Base-by-base conservation (phyloP, 2,888 invertebrate genomes). In the Pristionchus maxplancki region DNA sequence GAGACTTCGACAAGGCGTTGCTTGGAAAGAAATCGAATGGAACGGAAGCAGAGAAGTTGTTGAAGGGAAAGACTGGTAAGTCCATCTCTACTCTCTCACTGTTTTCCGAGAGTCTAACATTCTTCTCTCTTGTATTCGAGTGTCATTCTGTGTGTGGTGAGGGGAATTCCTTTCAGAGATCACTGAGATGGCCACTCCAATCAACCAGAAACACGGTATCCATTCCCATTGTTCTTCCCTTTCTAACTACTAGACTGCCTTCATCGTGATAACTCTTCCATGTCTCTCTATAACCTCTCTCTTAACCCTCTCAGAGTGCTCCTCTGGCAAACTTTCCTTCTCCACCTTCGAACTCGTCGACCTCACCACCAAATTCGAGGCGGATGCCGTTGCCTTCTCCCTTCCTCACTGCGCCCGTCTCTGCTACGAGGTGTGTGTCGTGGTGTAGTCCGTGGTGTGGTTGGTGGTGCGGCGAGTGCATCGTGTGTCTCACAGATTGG, bases 401-500 rank as follows among this genome's bases (percentile, higher is more conserved):
- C 85, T 94, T 58, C 91, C 92, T 34, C 93, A 93, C 81, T 94
- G 94, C 90, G 94, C 93, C 44, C 90, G 91, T 71, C 90, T 92
- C 87, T 94, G 94, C 89, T 93, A 90, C 87, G 93, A 93, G 89
- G 91, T 93, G 78, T 87, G 62, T 44, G 53, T 83, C 17, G 53
- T 83, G 31, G 82, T 83, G 82, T 83, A 34, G 64, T 87, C 64
- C 9, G 62, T 85, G 44, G 71, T 71, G 71, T 37, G 5, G 78
- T 78, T 9, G 78, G 78, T 78, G 78, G 78, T 78, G 78, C 78
- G 9, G 58, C 53, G 62, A 58, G 84, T 58, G 62, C 62, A 84
- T 34, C 28, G 86, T 86, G 71, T 64, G 15, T 86, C 40, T 40
- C 48, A 31, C 81, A 88, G 82, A 28, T 88, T 62, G 82, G 84